Evolutionary conservation across 1,140 invertebrate genomes (phyloP).

Genomic region (Cyclargus thomasi): DNA sequence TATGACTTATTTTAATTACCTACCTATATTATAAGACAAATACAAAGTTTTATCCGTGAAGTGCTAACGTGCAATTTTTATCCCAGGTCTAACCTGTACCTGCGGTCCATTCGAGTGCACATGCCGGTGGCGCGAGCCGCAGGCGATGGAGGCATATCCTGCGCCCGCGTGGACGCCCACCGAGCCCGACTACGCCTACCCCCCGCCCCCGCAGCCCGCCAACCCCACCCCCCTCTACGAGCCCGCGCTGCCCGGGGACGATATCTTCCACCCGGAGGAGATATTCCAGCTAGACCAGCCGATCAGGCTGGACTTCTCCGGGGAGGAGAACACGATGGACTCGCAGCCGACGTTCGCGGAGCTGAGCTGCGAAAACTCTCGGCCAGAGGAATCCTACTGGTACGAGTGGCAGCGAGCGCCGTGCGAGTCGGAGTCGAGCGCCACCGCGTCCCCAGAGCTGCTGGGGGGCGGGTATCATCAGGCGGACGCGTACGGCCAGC

Average conservation of each 20-base stretch:
- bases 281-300: slow-evolving; percentile 86
- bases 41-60: neutral
- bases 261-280: slow-evolving; percentile 86
- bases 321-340: slow-evolving; percentile 68
- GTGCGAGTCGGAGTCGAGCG: slow-evolving; percentile 66
- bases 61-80: neutral
- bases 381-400: slow-evolving; percentile 74
- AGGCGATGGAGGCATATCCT: slow-evolving; percentile 39
- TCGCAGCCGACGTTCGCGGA: slow-evolving; percentile 83
- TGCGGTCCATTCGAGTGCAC: slow-evolving; percentile 63
- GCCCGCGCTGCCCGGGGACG: slow-evolving; percentile 73
- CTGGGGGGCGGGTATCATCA: slow-evolving; percentile 60
- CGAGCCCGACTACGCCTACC: slow-evolving; percentile 46
- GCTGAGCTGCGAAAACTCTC: slow-evolving; percentile 79
- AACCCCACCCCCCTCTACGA: slow-evolving; percentile 46
- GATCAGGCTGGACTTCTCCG: slow-evolving; percentile 78
- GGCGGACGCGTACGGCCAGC: slow-evolving; percentile 53
- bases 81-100: slow-evolving; percentile 48
- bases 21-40: no score
- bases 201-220: slow-evolving; percentile 35
- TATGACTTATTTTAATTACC: no score
- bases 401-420: slow-evolving; percentile 63
- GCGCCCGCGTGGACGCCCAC: slow-evolving; percentile 45
- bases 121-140: slow-evolving; percentile 56
- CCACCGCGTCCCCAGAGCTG: slow-evolving; percentile 74